These are phyloP conservation scores for Euzophera pinguis DNA, from an alignment of 2,888 invertebrate species.

Conservation along the genomic window DNA sequence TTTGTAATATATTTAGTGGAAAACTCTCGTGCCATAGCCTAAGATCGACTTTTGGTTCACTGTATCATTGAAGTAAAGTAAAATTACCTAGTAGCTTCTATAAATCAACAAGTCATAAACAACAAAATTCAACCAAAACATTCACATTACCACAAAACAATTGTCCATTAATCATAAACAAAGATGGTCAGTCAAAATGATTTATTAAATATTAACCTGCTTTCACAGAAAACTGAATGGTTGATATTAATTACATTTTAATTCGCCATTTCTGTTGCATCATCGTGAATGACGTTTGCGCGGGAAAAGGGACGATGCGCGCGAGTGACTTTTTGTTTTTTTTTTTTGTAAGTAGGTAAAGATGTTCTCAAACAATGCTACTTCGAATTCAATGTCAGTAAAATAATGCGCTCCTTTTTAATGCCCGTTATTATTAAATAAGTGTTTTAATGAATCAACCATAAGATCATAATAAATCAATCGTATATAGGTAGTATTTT, in stretches of 20 bases:
- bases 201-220: conserved; percentile 54
- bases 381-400: no score
- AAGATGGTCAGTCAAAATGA: conserved; percentile 33
- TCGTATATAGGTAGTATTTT: conserved; percentile 1
- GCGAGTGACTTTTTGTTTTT: conserved; percentile 25
- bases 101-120: no score
- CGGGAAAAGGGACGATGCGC: conserved; percentile 31
- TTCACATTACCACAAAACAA: conserved; percentile 24
- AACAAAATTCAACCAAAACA: neutral
- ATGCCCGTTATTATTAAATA: no score
- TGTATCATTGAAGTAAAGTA: no score
- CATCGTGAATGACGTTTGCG: conserved; percentile 38
- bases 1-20: no score
- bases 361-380: neutral
- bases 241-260: conserved; percentile 68
- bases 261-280: conserved; percentile 67
- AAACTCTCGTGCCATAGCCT: no score
- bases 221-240: conserved; percentile 55
- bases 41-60: no score
- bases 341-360: neutral
- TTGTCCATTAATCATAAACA: conserved; percentile 34
- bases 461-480: no score
- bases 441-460: no score
- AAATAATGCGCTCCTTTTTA: no score
- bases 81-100: no score